Evolutionary conservation across 2,797 vertebrate genomes (phyloP).

Genomic region (Garrulus glandarius): DNA sequence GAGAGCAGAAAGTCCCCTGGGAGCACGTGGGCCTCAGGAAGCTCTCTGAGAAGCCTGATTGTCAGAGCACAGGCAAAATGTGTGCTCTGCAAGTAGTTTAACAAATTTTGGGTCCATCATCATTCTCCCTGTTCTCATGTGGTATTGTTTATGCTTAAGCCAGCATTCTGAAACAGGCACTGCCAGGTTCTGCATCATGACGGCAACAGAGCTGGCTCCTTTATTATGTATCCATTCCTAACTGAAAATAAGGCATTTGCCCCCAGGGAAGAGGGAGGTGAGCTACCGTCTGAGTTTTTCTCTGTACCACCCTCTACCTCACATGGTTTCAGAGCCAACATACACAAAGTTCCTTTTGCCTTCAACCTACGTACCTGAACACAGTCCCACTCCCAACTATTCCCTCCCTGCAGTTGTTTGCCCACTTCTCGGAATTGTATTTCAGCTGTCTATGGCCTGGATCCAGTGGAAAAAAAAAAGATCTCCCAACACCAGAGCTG

Average conservation of each 20-base stretch:
- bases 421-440: neutral
- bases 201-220: conserved; percentile 24
- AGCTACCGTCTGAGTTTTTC: conserved; percentile 55
- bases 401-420: conserved; percentile 16
- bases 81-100: neutral
- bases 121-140: conserved; percentile 31
- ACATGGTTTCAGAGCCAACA: conserved; percentile 50
- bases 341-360: conserved; percentile 51
- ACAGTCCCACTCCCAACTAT: conserved; percentile 3
- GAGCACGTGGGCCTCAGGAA: accelerated
- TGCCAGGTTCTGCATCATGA: conserved; percentile 53
- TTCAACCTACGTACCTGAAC: conserved; percentile 58
- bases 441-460: neutral
- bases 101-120: conserved; percentile 8
- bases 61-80: neutral
- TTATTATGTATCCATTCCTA: conserved; percentile 54
- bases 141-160: conserved; percentile 54
- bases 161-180: conserved; percentile 52
- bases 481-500: neutral
- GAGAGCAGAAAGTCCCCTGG: neutral
- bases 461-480: neutral
- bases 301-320: conserved; percentile 61
- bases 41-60: neutral
- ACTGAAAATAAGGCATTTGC: conserved; percentile 58
- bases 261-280: conserved; percentile 41